These are phyloP conservation scores for Syngnathoides biaculeatus DNA, from an alignment of 2,113 vertebrate genomes.

Conservation along the genomic window DNA sequence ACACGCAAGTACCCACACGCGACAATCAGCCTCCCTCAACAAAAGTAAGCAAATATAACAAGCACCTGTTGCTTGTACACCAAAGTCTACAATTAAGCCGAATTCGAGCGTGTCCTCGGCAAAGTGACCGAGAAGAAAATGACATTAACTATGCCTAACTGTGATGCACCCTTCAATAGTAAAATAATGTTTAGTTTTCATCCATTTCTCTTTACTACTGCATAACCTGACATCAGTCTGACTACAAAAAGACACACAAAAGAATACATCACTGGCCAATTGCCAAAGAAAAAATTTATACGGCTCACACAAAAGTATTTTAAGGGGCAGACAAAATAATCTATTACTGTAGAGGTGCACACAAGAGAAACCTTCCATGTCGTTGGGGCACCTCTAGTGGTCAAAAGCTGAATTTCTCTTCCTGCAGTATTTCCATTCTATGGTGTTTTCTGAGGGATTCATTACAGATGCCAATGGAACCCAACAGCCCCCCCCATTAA, in stretches of 20 bases:
- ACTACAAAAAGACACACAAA: background rate
- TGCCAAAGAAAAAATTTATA: background rate
- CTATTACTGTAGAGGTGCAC: constrained; percentile 16
- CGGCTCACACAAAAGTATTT: constrained; percentile 12
- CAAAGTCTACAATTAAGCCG: constrained; percentile 69
- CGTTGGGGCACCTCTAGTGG: constrained; percentile 69
- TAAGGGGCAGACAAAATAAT: background rate
- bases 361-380: constrained; percentile 25
- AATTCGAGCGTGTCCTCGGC: constrained; percentile 72
- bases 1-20: constrained; percentile 35
- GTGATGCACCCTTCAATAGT: constrained; percentile 33
- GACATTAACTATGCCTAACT: constrained; percentile 39
- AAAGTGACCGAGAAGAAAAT: constrained; percentile 62
- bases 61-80: constrained; percentile 75
- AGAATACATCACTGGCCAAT: background rate
- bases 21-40: constrained; percentile 47
- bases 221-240: background rate
- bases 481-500: background rate
- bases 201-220: background rate
- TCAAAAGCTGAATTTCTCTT: constrained; percentile 22
- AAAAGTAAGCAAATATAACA: constrained; percentile 69
- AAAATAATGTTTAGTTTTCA: constrained; percentile 2
- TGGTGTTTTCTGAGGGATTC: background rate
- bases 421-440: background rate
- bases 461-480: background rate